Percentiles rank a stretch among this genome's conserved stretches.
phyloP scores from a whole-genome alignment of 2,888 invertebrate genomes.

The Machimus rusticus region DNA sequence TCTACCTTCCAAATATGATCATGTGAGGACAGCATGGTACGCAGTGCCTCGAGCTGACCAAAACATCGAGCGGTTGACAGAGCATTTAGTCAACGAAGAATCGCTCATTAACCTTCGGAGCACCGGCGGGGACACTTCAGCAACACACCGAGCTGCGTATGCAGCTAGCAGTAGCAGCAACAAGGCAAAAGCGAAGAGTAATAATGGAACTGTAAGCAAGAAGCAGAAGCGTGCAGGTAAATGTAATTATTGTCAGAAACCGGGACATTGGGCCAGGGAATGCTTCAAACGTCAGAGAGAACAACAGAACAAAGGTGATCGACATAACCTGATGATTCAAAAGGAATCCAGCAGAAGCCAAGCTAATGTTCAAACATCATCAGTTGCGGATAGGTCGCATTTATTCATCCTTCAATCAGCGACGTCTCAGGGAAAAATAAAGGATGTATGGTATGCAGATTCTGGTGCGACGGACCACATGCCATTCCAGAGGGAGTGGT shows the following conservation, averaged over 20 bases:
- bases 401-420: no score
- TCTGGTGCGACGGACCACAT: no score
- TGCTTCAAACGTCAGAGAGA: no score
- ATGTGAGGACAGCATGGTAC: no score
- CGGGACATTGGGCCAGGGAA: no score
- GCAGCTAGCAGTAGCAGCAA: not conserved
- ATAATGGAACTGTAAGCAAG: not conserved
- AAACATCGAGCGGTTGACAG: not conserved
- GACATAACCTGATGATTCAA: not conserved
- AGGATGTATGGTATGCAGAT: no score
- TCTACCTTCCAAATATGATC: no score
- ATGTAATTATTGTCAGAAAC: not conserved
- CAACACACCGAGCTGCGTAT: no score
- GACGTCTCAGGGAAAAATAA: no score
- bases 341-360: not conserved
- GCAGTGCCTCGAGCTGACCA: not conserved
- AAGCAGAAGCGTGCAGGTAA: not conserved
- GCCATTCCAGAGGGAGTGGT: no score
- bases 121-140: not conserved
- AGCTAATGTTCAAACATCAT: not conserved
- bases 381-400: not conserved
- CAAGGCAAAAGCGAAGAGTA: not conserved
- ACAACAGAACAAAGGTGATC: not conserved
- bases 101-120: not conserved
- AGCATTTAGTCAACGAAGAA: constrained; percentile 17